Conservation (phyloP, 2,113 vertebrate genomes). For the Phodopus roborovskii region DNA sequence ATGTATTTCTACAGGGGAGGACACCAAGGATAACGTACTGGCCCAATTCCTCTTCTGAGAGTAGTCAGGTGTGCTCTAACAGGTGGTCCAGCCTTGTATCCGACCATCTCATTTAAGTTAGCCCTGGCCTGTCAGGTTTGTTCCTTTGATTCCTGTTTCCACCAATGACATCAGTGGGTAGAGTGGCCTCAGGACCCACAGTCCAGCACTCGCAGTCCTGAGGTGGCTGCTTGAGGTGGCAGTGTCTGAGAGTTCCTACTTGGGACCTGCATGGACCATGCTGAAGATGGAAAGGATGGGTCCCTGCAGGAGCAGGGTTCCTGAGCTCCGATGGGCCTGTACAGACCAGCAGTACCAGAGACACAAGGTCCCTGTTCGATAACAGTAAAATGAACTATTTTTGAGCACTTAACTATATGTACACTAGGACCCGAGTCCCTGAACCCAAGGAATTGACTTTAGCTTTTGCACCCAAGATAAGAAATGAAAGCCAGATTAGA, state of each 20-base stretch:
- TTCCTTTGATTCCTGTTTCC: background rate
- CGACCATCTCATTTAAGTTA: background rate
- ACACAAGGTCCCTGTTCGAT: background rate
- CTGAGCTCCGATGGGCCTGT: background rate
- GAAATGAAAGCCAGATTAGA: background rate
- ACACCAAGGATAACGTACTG: background rate
- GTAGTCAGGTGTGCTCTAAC: too few relatives aligned
- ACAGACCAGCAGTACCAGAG: background rate
- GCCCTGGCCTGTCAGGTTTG: background rate
- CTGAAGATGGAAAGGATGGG: conserved; percentile 62
- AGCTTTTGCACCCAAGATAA: background rate
- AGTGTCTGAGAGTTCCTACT: background rate
- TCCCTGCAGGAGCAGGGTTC: background rate
- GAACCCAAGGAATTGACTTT: background rate
- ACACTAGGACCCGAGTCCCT: background rate
- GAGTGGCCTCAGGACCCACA: background rate
- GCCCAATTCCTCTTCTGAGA: background rate
- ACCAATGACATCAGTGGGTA: background rate
- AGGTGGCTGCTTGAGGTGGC: background rate
- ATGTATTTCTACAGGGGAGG: too few relatives aligned
- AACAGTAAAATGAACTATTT: background rate
- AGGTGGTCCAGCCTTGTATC: too few relatives aligned
- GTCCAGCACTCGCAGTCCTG: background rate
- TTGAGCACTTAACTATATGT: background rate
- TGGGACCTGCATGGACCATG: background rate